Conservation (phyloP, 2,113 vertebrate genomes). For the Polypterus senegalus region DNA sequence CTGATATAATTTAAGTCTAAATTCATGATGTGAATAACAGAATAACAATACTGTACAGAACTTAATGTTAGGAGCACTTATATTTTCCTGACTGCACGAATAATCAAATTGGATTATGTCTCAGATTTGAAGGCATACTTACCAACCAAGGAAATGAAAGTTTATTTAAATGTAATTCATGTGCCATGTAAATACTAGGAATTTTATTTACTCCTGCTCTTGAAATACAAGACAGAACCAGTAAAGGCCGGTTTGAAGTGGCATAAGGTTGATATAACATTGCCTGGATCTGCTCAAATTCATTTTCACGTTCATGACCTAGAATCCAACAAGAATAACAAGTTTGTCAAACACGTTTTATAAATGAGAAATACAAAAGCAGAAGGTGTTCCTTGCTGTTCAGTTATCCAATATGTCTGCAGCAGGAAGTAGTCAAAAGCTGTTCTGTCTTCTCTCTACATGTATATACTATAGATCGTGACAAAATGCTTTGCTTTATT, state of each 20-base stretch:
- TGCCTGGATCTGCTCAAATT: conserved; percentile 61
- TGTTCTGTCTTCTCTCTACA: neutral
- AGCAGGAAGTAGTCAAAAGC: neutral
- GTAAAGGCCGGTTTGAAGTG: conserved; percentile 55
- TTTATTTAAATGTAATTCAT: conserved; percentile 58
- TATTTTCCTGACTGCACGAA: neutral
- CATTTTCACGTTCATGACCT: conserved; percentile 53
- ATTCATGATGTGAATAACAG: too few relatives aligned
- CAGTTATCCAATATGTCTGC: neutral
- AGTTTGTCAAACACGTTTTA: neutral
- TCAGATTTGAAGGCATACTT: conserved; percentile 18
- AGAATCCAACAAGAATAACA: conserved; percentile 11
- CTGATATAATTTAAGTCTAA: too few relatives aligned
- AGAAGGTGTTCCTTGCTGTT: too few relatives aligned
- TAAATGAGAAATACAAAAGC: neutral
- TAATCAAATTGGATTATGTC: neutral
- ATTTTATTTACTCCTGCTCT: conserved; percentile 41
- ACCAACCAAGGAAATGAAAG: conserved; percentile 81
- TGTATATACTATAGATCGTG: neutral
- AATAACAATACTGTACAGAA: neutral
- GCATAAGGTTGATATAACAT: conserved; percentile 57
- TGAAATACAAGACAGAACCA: conserved; percentile 76
- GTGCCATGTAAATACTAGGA: conserved; percentile 69
- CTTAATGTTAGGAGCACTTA: neutral
- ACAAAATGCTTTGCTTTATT: neutral